phyloP scores from a whole-genome alignment of 2,888 invertebrate species.

The Falcaria lacertinaria region DNA sequence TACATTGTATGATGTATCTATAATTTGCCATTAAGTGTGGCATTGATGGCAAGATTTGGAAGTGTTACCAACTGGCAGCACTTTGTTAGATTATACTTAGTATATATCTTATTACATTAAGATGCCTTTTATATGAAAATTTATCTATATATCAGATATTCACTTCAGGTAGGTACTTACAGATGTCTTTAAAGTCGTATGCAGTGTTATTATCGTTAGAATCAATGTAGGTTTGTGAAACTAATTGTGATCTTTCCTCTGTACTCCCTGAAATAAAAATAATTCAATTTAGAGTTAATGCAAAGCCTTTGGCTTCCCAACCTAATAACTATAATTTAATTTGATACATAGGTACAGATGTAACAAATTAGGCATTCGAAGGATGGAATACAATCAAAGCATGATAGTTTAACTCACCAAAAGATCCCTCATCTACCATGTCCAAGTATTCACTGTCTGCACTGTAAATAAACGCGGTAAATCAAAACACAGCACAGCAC shows the following conservation, averaged over 20 bases:
- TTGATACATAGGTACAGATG: slow-evolving; percentile 18
- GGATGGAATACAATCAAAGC: background rate
- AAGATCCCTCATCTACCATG: slow-evolving; percentile 66
- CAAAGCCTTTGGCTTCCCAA: slow-evolving; percentile 25
- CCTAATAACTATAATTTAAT: slow-evolving; percentile 34
- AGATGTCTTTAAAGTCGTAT: slow-evolving; percentile 58
- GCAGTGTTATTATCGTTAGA: slow-evolving; percentile 64
- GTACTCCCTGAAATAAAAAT: slow-evolving; percentile 57
- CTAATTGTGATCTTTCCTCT: slow-evolving; percentile 74
- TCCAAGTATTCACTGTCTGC: slow-evolving; percentile 69
- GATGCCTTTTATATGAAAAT: too few species aligned
- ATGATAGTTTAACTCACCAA: slow-evolving; percentile 44
- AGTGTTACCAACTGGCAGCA: too few species aligned
- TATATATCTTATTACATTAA: too few species aligned
- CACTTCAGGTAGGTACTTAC: too few species aligned
- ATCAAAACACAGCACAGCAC: slow-evolving; percentile 27
- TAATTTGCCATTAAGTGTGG: too few species aligned
- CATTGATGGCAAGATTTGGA: too few species aligned
- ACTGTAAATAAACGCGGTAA: slow-evolving; percentile 53
- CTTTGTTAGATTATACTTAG: too few species aligned
- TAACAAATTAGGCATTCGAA: slow-evolving; percentile 12
- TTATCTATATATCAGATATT: too few species aligned
- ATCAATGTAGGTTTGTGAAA: slow-evolving; percentile 77
- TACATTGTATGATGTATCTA: too few species aligned
- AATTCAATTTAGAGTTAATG: slow-evolving; percentile 54